Percentiles rank a stretch among this genome's conserved stretches.
Conservation (phyloP, 2,113 vertebrate species). For the Zootoca vivipara region DNA sequence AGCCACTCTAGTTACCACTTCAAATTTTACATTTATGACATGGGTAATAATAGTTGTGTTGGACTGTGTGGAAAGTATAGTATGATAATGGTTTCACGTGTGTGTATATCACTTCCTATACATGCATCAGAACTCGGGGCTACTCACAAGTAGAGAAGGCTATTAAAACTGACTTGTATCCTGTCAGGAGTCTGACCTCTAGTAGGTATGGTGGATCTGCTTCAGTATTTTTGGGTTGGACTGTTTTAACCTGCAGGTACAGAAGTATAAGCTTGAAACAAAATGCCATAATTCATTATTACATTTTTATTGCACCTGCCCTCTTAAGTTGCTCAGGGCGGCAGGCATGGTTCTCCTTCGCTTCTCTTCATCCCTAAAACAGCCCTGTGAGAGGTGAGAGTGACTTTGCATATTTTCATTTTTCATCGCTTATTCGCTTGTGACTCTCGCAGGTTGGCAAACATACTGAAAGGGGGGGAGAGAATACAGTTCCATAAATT, state of each 20-base stretch:
- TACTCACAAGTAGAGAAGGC: no score
- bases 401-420: not conserved
- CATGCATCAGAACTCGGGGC: no score
- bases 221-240: not conserved
- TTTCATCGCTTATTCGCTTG: not conserved
- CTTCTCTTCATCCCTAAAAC: no score
- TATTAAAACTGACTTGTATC: not conserved
- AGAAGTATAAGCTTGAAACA: not conserved
- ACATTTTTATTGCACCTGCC: no score
- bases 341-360: no score
- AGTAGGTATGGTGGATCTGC: not conserved
- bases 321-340: no score
- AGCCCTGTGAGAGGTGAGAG: no score
- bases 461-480: not conserved
- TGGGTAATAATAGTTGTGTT: no score
- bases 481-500: not conserved
- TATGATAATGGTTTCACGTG: no score
- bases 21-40: no score
- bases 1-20: not conserved
- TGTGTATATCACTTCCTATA: no score
- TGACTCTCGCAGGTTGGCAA: fast-evolving
- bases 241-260: not conserved
- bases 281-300: not conserved
- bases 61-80: no score
- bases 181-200: not conserved